phyloP scores from a whole-genome alignment of 2,113 vertebrate species.

The Verasper variegatus region DNA sequence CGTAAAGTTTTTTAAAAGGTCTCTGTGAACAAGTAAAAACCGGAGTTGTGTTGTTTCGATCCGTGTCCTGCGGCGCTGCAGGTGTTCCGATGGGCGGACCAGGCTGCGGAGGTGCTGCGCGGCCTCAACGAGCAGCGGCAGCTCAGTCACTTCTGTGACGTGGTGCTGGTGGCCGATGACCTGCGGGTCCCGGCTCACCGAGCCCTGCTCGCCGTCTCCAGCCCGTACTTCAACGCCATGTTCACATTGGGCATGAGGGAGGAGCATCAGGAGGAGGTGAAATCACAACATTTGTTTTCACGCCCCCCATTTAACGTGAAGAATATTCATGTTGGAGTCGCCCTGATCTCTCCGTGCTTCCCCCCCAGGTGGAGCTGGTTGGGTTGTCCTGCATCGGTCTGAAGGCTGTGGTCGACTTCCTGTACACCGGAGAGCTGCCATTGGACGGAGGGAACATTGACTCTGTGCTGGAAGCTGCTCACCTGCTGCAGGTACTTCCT shows the following conservation, averaged over 20 bases:
- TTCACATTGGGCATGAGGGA: constrained; percentile 96
- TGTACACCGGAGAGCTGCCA: constrained; percentile 90
- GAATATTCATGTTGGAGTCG: too few relatives aligned
- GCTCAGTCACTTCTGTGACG: constrained; percentile 89
- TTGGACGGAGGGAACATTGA: constrained; percentile 93
- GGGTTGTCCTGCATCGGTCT: constrained; percentile 91
- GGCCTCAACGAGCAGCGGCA: constrained; percentile 91
- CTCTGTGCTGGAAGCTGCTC: constrained; percentile 89
- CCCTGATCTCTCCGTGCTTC: neutral
- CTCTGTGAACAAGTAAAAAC: too few relatives aligned
- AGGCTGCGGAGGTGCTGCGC: constrained; percentile 85
- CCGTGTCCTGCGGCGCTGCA: constrained; percentile 47
- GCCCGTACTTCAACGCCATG: constrained; percentile 97
- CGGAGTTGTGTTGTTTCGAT: too few relatives aligned
- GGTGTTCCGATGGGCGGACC: constrained; percentile 89
- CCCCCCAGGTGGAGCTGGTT: constrained; percentile 85
- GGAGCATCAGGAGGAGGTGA: constrained; percentile 87
- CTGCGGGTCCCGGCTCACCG: constrained; percentile 89
- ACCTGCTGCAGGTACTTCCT: constrained; percentile 86
- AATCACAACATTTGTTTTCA: too few relatives aligned
- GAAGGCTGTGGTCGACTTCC: constrained; percentile 92
- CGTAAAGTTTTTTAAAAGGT: too few relatives aligned
- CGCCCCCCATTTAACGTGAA: too few relatives aligned
- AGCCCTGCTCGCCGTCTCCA: constrained; percentile 91
- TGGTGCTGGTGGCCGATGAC: constrained; percentile 89